Percentiles rank a stretch among this genome's conserved stretches.
Conservation (phyloP, 1,140 invertebrate species). For the Periplaneta americana region DNA sequence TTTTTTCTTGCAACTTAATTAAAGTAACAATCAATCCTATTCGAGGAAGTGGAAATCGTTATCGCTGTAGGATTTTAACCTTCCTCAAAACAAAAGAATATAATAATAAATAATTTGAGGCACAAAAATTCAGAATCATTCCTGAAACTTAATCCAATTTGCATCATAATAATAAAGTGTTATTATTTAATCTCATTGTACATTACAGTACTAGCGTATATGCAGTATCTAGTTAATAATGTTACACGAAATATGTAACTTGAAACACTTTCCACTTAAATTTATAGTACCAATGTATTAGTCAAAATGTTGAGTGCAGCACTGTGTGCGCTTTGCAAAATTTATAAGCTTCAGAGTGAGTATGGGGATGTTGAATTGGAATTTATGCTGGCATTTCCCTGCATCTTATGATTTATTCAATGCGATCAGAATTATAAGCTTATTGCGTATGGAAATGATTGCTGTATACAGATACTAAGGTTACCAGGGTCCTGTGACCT, state of each 20-base stretch:
- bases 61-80: too few species aligned
- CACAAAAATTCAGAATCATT: too few species aligned
- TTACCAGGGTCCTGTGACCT: too few species aligned
- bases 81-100: too few species aligned
- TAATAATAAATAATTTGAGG: too few species aligned
- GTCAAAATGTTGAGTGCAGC: neutral
- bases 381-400: neutral
- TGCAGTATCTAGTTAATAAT: neutral
- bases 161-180: neutral
- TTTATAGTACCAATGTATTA: neutral
- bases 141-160: too few species aligned
- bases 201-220: too few species aligned
- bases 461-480: too few species aligned
- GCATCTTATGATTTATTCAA: neutral
- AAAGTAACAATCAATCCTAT: too few species aligned
- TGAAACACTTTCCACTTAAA: neutral
- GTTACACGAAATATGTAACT: neutral
- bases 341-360: neutral
- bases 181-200: neutral
- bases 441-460: neutral
- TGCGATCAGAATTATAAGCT: neutral
- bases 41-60: too few species aligned
- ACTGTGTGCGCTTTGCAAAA: neutral
- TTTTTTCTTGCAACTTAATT: too few species aligned
- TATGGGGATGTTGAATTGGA: too few species aligned